A percentile compares a stretch with the other conserved stretches of the same genome.
Evolutionary conservation across 2,888 invertebrate species (phyloP).

Genomic region (Stictocephala bisonia): DNA sequence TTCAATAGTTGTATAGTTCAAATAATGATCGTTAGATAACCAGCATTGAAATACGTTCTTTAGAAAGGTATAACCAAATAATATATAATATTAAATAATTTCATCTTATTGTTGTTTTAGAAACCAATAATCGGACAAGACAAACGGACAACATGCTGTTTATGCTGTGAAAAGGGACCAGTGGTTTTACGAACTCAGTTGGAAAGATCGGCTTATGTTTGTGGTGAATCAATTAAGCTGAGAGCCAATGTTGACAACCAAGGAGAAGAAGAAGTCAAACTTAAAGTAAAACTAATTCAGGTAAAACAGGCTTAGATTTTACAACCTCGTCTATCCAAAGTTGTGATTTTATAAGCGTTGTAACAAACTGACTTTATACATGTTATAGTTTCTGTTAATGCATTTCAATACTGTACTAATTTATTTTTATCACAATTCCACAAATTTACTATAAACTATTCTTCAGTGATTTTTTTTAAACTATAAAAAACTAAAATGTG

Average conservation of each 20-base stretch:
- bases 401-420: too few relatives aligned
- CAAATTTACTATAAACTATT: too few relatives aligned
- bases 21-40: too few relatives aligned
- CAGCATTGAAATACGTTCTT: not conserved
- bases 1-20: too few relatives aligned
- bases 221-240: constrained; percentile 76
- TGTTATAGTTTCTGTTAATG: too few relatives aligned
- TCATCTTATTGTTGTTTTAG: constrained; percentile 63
- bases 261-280: constrained; percentile 70
- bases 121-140: constrained; percentile 75
- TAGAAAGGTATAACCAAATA: not conserved
- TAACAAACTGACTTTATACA: too few relatives aligned
- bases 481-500: too few relatives aligned
- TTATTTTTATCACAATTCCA: too few relatives aligned
- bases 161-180: constrained; percentile 78
- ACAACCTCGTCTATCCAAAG: too few relatives aligned
- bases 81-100: not conserved
- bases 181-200: constrained; percentile 73
- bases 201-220: constrained; percentile 80
- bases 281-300: constrained; percentile 71
- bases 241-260: constrained; percentile 79
- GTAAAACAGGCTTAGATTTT: too few relatives aligned
- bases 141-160: constrained; percentile 74
- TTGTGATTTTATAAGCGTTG: too few relatives aligned
- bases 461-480: too few relatives aligned